Percentiles rank a stretch among this genome's conserved stretches.
These are phyloP conservation scores for Neolamprologus sp. DNA, from an alignment of 2,113 vertebrate species.

Conservation along the genomic window DNA sequence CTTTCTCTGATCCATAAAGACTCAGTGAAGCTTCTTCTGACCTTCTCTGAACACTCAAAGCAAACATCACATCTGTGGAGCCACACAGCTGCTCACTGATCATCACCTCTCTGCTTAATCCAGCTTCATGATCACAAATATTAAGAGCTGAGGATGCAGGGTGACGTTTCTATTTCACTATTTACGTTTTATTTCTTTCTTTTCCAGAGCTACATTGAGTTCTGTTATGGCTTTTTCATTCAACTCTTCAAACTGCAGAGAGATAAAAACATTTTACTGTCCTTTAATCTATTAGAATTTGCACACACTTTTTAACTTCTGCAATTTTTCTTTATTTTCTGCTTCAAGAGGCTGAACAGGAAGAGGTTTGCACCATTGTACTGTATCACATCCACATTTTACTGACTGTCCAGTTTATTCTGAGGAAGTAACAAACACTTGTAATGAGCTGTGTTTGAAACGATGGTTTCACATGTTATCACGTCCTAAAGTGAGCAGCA, in stretches of 20 bases:
- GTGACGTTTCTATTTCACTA: background rate
- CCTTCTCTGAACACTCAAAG: background rate
- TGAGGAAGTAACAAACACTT: too few species aligned
- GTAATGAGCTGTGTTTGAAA: too few species aligned
- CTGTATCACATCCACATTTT: background rate
- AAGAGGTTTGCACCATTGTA: background rate
- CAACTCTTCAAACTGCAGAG: background rate
- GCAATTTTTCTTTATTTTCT: background rate
- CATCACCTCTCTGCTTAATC: background rate
- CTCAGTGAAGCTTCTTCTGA: background rate
- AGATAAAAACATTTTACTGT: background rate
- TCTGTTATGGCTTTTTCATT: background rate
- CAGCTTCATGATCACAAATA: background rate
- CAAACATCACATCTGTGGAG: background rate
- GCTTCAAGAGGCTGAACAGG: background rate
- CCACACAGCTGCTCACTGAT: background rate
- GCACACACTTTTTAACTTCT: background rate
- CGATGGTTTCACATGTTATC: too few species aligned
- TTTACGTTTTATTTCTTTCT: accelerated
- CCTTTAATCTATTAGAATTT: background rate
- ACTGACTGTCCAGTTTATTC: too few species aligned
- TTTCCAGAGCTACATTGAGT: background rate
- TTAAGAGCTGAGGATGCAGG: background rate
- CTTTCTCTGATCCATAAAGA: background rate
- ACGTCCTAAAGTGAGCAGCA: background rate